A percentile compares a stretch with the other conserved stretches of the same genome.
These are phyloP conservation scores for Capitulum mitella DNA, from an alignment of 2,888 invertebrate genomes.

Conservation along the genomic window DNA sequence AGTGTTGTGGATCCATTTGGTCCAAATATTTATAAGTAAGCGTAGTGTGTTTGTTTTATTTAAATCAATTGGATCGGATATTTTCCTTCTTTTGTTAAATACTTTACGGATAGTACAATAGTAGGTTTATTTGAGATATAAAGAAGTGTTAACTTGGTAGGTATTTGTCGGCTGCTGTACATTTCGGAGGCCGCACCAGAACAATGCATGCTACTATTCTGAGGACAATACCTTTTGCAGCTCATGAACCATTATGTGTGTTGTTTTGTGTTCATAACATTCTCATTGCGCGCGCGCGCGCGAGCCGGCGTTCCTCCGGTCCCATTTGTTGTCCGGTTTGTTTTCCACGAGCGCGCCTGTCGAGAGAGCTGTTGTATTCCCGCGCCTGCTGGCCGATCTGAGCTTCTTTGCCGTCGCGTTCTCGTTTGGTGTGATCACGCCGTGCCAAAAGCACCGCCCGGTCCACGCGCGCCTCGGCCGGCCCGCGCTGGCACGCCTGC, in stretches of 20 bases:
- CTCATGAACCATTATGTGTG: conserved; percentile 21
- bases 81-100: conserved; percentile 17
- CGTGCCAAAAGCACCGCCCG: neutral
- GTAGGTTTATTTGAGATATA: conserved; percentile 2
- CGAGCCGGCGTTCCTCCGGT: neutral
- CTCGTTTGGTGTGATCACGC: neutral
- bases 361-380: neutral
- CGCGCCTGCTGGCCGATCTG: neutral
- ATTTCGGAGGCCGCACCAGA: neutral
- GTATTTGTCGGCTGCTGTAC: neutral
- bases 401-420: conserved; percentile 1
- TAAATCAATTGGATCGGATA: conserved; percentile 20
- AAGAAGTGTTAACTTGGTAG: neutral
- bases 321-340: neutral
- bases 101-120: conserved; percentile 22
- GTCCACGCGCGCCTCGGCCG: neutral
- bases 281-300: neutral
- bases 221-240: conserved; percentile 18
- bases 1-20: conserved; percentile 22
- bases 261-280: conserved; percentile 24
- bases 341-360: neutral
- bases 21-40: conserved; percentile 23
- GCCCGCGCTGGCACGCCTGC: too few relatives aligned
- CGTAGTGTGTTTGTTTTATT: conserved; percentile 19
- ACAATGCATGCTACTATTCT: conserved; percentile 5